Evolutionary conservation across 2,888 invertebrate species (phyloP), one percentile per base, ranked within the genome.

Genomic region (Ceramica pisi): DNA sequence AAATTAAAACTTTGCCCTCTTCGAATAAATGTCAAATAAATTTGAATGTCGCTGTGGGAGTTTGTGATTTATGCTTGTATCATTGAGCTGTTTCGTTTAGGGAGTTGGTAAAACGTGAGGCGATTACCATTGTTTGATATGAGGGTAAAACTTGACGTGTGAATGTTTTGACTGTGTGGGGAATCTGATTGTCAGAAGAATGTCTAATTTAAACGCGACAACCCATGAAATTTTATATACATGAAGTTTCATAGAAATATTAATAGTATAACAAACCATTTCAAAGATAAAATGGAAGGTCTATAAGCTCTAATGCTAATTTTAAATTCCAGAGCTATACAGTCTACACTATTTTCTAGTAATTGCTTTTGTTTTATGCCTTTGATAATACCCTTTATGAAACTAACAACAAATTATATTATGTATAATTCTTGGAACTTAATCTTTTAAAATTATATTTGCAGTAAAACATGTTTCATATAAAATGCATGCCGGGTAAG

Each of bases 21-120:
- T 67, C 80, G 81, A 78, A 85, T 85, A 85, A 85, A 85, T 84
- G 85, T 85, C 85, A 85, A 85, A 85, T 85, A 81, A 82, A 84
- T 85, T 85, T 85, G 83, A 85, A 83, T 85, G 75, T 78, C 77
- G 83, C 71, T 80, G 61, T 69, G 74, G 71, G 70, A 80, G 74
- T 78, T 61, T 23, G 73, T 80, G 83, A 85, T 83, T 85, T 85
- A 85, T 81, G 81, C 76, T 71, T 66, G 75, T 81, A 80, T 81
- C 79, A 78, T 83, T 75, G 81, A 81, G 73, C 75, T 80, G 77
- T 75, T 68, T 75, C 75, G 62, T 77, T 78, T 75, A 63, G 56
- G 62, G 51, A 66, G 44, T 61, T 63, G 44, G 55, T 9, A 50
- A 68, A 72, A 74, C 57, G 65, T 78, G 63, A 57, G 31, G 38